Evolutionary conservation across 2,888 invertebrate genomes (phyloP).

Genomic region (Ceratothoa steindachneri): DNA sequence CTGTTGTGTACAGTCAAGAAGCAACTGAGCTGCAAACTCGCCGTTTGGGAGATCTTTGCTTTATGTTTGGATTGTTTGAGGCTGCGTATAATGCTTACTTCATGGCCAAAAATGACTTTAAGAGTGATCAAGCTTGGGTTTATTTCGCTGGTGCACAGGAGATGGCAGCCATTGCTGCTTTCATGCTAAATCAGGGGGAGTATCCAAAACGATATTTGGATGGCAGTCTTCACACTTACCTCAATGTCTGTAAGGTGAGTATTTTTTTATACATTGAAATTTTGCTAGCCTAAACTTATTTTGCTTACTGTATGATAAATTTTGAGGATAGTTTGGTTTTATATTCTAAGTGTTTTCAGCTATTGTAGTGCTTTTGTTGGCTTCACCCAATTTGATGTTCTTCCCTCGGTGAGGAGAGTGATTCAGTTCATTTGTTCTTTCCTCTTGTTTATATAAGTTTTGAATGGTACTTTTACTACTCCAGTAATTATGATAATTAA

Average conservation of each 20-base stretch:
- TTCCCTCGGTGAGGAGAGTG: no score
- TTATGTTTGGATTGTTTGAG: constrained; percentile 90
- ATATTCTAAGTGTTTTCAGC: no score
- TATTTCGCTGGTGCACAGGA: constrained; percentile 94
- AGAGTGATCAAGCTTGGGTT: constrained; percentile 93
- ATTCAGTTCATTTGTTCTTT: no score
- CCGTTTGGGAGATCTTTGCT: constrained; percentile 88
- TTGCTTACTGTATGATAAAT: no score
- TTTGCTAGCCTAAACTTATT: no score
- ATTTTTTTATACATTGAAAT: no score
- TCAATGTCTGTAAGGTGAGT: constrained; percentile 44
- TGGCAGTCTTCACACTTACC: constrained; percentile 40
- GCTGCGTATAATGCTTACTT: constrained; percentile 85
- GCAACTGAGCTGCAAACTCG: constrained; percentile 88
- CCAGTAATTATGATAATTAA: no score
- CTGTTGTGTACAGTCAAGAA: constrained; percentile 64
- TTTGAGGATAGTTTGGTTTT: no score
- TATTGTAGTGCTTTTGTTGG: no score
- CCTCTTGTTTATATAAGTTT: no score
- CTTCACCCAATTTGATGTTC: no score
- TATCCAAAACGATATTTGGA: constrained; percentile 44
- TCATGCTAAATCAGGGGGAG: constrained; percentile 53
- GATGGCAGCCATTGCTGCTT: constrained; percentile 90
- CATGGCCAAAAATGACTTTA: constrained; percentile 94
- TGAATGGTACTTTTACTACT: no score